Evolutionary conservation across 1,140 invertebrate species (phyloP), one percentile per base, ranked within the genome.

Genomic region (Varroa destructor): DNA sequence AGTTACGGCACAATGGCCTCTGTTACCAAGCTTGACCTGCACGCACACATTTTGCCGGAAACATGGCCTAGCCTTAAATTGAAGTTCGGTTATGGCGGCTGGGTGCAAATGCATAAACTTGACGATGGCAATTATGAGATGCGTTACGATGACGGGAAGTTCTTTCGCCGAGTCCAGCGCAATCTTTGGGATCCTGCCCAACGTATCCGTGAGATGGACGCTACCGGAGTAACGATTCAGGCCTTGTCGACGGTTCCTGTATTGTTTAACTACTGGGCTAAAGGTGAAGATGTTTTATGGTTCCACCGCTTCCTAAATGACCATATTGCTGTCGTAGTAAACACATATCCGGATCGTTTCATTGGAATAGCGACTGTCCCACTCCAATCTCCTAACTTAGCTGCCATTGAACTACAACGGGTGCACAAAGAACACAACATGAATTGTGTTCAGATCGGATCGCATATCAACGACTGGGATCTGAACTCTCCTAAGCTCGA

Each of bases 211-310:
- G 83, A 84, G 37, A 83, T 83, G 82, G 78, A 85, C 73, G 73
- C 75, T 37, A 82, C 80, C 72, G 80, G 82, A 72, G 83, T 86
- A 5, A 77, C 78, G 70, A 80, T 84, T 0, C 85, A 86, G 76
- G 84, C 81, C 4, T 77, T 86, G 55, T 86, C 85, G n/a, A 86
- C 85, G 0, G 85, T 86, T 2, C 85, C 85, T 12, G 85, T 86
- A 12, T 86, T 86, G 84, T 86, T 86, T 76, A 83, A 79, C 74
- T 86, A 86, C 76, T 85, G 84, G 84, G 85, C 85, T 0, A 84
- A 85, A 76, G 78, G 83, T 12, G 80, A 80, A 70, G 80, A 86
- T 76, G 81, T 83, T 0, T 75, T 83, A 12, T 81, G 84, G 74
- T 74, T 86, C 0, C 79, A 80, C 74, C 77, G 80, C 67, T 77